Percentiles rank a stretch among this genome's conserved stretches.
Evolutionary conservation across 2,797 vertebrate genomes (phyloP).

Genomic region (Pseudotriccus pelzelni): DNA sequence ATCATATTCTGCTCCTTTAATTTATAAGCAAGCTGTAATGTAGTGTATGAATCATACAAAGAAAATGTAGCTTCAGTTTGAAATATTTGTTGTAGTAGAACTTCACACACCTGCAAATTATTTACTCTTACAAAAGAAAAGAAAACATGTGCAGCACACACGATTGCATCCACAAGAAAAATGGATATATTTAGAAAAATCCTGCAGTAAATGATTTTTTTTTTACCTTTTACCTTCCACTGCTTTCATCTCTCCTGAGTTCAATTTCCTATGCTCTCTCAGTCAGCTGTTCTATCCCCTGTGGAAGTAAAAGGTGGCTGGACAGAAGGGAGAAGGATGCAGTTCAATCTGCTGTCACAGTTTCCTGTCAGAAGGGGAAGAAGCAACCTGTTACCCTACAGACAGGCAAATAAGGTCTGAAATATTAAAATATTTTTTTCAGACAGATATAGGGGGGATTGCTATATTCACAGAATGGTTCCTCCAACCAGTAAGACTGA

Average conservation of each 20-base stretch:
- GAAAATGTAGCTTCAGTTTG: slow-evolving; percentile 25
- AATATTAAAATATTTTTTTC: background rate
- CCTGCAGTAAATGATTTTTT: background rate
- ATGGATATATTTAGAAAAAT: background rate
- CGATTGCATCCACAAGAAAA: background rate
- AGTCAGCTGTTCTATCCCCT: background rate
- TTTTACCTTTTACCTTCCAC: background rate
- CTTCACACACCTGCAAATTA: slow-evolving; percentile 46
- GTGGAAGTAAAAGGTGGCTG: background rate
- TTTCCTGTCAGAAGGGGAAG: background rate
- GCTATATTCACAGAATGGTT: background rate
- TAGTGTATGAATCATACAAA: slow-evolving; percentile 59
- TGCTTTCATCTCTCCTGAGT: background rate
- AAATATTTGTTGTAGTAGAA: slow-evolving; percentile 59
- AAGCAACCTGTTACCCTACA: background rate
- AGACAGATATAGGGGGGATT: background rate
- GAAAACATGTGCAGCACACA: background rate
- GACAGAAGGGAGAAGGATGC: background rate
- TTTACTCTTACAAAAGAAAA: slow-evolving; percentile 31
- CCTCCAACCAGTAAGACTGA: background rate
- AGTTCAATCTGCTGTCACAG: background rate
- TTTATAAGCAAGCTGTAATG: slow-evolving; percentile 53
- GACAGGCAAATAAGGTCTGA: background rate
- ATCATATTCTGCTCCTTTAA: slow-evolving; percentile 52
- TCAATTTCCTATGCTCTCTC: background rate